Conservation (phyloP, 1,140 invertebrate species). For the Drosophila hydei region DNA sequence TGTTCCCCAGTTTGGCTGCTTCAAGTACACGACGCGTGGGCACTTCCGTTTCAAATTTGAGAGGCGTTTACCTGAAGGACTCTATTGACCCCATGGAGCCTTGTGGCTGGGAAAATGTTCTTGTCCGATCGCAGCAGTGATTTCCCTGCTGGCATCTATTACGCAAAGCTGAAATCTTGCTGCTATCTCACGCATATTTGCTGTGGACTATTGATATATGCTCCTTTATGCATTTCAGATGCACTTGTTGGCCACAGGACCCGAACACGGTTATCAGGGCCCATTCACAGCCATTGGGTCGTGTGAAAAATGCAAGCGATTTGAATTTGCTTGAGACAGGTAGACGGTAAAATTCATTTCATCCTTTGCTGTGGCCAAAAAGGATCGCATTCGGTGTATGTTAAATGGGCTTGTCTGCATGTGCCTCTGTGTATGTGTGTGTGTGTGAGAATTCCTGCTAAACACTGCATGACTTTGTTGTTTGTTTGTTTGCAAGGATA, state of each 20-base stretch:
- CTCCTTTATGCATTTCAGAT: slow-evolving; percentile 26
- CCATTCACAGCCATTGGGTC: slow-evolving; percentile 51
- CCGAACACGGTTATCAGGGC: slow-evolving; percentile 41
- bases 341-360: slow-evolving; percentile 53
- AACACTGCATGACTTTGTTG: slow-evolving; percentile 76
- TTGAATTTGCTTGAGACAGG: slow-evolving; percentile 71
- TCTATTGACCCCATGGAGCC: slow-evolving; percentile 25
- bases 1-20: slow-evolving; percentile 20
- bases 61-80: slow-evolving; percentile 36
- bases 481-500: slow-evolving; percentile 59
- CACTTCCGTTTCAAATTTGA: slow-evolving; percentile 49
- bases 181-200: slow-evolving; percentile 67
- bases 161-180: slow-evolving; percentile 62
- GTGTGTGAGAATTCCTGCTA: slow-evolving; percentile 73
- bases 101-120: slow-evolving; percentile 54
- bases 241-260: slow-evolving; percentile 69
- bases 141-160: slow-evolving; percentile 37
- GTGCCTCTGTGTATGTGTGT: slow-evolving; percentile 45
- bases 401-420: slow-evolving; percentile 34
- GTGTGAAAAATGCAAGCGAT: slow-evolving; percentile 76
- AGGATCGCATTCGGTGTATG: slow-evolving; percentile 65
- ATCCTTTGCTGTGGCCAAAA: slow-evolving; percentile 65
- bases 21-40: slow-evolving; percentile 46
- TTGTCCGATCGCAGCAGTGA: slow-evolving; percentile 18
- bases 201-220: slow-evolving; percentile 37